Conservation (phyloP, 1,140 invertebrate genomes). For the Caenorhabditis remanei region DNA sequence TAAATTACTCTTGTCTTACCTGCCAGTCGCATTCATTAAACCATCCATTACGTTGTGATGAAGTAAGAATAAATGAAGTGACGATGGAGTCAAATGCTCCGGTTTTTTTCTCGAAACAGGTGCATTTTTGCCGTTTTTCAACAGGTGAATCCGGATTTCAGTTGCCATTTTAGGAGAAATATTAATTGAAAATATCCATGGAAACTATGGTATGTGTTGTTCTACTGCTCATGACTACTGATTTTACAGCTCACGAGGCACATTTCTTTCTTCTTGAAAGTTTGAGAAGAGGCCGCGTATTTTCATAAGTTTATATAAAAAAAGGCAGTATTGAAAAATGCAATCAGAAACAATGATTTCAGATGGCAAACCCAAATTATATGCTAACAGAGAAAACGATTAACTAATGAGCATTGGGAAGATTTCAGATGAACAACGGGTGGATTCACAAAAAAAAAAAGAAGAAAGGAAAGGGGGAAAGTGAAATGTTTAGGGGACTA, state of each 20-base stretch:
- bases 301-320: not conserved
- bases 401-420: constrained; percentile 24
- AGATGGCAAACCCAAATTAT: constrained; percentile 15
- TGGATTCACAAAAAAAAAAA: constrained; percentile 7
- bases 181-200: constrained; percentile 50
- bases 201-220: not conserved
- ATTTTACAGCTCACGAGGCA: not conserved
- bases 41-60: constrained; percentile 2
- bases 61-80: constrained; percentile 3
- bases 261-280: not conserved
- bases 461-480: not conserved
- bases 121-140: not conserved
- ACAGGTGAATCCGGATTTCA: not conserved
- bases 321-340: constrained; percentile 41
- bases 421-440: not conserved
- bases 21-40: not conserved
- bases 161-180: not conserved
- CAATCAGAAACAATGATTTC: not conserved
- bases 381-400: not conserved
- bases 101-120: not conserved
- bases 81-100: not conserved
- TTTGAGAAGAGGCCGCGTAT: not conserved
- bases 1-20: not conserved
- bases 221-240: not conserved
- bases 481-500: constrained; percentile 36